Percentiles rank a stretch among this genome's conserved stretches.
These are phyloP conservation scores for Ovibos moschatus DNA, from an alignment of 2,113 vertebrate species.

Conservation along the genomic window DNA sequence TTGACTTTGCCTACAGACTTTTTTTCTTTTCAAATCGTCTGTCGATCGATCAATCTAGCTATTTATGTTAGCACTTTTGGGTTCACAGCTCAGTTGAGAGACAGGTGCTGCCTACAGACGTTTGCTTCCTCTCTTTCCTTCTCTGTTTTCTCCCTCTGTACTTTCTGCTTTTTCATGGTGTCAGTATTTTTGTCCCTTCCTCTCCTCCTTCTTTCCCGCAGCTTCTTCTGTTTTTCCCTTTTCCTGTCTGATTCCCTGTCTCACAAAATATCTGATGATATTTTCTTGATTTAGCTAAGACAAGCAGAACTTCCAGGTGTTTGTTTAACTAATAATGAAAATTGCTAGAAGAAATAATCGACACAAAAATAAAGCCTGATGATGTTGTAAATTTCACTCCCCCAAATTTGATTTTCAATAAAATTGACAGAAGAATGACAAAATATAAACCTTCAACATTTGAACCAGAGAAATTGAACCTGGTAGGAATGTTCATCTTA, in stretches of 20 bases:
- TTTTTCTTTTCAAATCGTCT: not conserved
- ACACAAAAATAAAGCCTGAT: constrained; percentile 42
- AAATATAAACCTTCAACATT: not conserved
- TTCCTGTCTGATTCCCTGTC: not conserved
- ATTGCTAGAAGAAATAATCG: constrained; percentile 25
- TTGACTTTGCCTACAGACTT: not conserved
- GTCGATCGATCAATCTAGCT: fast-evolving
- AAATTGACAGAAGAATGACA: not conserved
- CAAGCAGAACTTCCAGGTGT: constrained; percentile 13
- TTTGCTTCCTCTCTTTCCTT: not conserved
- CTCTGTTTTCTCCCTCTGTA: not conserved
- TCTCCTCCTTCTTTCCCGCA: not conserved
- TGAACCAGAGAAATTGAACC: not conserved
- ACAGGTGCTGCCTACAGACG: not conserved
- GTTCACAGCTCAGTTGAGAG: not conserved
- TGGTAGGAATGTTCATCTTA: constrained; percentile 3
- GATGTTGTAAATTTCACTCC: not conserved
- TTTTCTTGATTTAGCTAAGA: constrained; percentile 33
- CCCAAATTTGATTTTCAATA: constrained; percentile 15
- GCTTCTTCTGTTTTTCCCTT: not conserved
- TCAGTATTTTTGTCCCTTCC: not conserved
- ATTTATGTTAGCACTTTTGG: not conserved
- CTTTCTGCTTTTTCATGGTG: not conserved
- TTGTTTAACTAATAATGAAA: constrained; percentile 50
- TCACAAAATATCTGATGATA: not conserved